Evolutionary conservation across 2,888 invertebrate species (phyloP).

Genomic region (Apodemia mormo): DNA sequence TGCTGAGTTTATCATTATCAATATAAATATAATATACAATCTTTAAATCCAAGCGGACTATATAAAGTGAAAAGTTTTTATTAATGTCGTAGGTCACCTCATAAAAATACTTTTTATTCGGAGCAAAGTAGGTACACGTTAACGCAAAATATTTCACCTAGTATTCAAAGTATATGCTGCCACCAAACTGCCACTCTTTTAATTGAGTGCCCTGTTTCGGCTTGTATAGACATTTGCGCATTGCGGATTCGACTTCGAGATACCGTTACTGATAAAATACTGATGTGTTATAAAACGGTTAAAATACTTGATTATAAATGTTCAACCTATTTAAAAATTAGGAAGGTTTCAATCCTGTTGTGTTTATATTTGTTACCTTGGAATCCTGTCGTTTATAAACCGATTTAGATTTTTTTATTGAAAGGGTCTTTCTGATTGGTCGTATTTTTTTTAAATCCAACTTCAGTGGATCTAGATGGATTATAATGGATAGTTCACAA

Average conservation of each 20-base stretch:
- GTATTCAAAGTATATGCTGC: not conserved
- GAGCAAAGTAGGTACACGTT: not conserved
- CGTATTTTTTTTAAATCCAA: no score
- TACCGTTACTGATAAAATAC: not conserved
- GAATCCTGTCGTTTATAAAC: no score
- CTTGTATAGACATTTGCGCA: constrained; percentile 2
- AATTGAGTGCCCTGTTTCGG: constrained; percentile 1
- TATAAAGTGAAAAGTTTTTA: not conserved
- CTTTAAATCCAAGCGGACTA: not conserved
- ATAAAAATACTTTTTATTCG: not conserved
- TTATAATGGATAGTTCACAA: no score
- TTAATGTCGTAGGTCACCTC: not conserved
- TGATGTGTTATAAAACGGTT: not conserved
- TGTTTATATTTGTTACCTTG: no score
- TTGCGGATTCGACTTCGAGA: constrained; percentile 1
- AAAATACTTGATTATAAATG: not conserved
- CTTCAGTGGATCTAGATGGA: no score
- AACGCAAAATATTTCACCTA: not conserved
- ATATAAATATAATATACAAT: no score
- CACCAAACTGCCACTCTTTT: constrained; percentile 11
- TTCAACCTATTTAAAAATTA: no score
- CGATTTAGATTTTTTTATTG: no score
- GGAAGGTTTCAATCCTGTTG: no score
- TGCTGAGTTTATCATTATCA: no score
- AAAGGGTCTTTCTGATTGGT: no score